A percentile compares a stretch with the other conserved stretches of the same genome.
Conservation (phyloP, 2,888 invertebrate genomes). For the Lasioglossum malachurum region DNA sequence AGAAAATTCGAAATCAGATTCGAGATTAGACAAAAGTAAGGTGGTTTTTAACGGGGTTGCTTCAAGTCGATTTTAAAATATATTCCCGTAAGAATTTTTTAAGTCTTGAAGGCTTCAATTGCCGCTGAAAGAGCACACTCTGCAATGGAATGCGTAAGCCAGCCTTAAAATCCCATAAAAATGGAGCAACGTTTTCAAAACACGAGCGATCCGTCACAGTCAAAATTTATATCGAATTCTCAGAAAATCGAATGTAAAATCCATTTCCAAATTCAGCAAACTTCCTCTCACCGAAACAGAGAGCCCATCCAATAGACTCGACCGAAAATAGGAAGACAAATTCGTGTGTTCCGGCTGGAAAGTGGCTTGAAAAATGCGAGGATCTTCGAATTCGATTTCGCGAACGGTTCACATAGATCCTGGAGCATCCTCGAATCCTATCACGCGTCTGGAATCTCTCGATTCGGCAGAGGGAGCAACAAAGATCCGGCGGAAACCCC, state of each 20-base stretch:
- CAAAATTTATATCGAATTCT: not conserved
- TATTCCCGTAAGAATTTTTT: not conserved
- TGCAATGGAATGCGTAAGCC: too few species aligned
- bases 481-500: not conserved
- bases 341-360: not conserved
- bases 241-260: not conserved
- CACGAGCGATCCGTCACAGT: too few species aligned
- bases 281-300: not conserved
- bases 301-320: not conserved
- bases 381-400: conserved; percentile 50
- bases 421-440: conserved; percentile 19
- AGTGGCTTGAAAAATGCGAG: not conserved
- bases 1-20: not conserved
- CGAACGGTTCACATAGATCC: conserved; percentile 1
- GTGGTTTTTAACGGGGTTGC: not conserved
- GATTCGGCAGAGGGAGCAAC: conserved; percentile 24
- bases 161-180: too few species aligned
- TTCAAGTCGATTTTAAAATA: not conserved
- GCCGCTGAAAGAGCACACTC: too few species aligned
- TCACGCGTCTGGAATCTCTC: conserved; percentile 36
- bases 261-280: not conserved
- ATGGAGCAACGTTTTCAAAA: too few species aligned
- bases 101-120: not conserved
- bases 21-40: not conserved
- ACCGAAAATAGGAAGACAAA: not conserved